phyloP scores from a whole-genome alignment of 2,113 vertebrate genomes.

The Calypte anna region DNA sequence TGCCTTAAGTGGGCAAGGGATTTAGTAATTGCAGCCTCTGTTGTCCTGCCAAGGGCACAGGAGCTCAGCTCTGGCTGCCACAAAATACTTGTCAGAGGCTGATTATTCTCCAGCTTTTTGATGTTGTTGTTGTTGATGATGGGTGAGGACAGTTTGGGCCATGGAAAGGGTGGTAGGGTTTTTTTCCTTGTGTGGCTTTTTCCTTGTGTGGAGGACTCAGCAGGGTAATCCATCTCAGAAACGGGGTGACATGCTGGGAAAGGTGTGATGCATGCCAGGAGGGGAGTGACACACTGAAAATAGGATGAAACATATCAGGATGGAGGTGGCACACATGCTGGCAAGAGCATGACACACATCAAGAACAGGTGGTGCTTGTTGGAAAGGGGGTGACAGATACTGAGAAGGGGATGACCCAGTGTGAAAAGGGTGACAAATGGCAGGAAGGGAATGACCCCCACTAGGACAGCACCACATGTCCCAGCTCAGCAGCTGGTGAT shows the following conservation, averaged over 20 bases:
- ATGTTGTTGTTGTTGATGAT: neutral
- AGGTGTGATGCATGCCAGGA: neutral
- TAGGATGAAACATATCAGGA: neutral
- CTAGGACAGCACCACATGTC: neutral
- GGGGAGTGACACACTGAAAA: neutral
- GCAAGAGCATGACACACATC: neutral
- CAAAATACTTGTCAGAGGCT: neutral
- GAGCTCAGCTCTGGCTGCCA: neutral
- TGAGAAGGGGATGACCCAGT: neutral
- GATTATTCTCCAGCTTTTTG: neutral
- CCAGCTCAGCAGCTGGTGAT: neutral
- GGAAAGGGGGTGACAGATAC: neutral
- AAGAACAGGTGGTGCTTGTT: neutral
- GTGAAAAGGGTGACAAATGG: neutral
- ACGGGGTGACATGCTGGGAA: neutral
- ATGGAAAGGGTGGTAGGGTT: neutral
- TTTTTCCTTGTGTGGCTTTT: neutral
- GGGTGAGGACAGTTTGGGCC: neutral
- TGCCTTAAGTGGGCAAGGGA: conserved; percentile 71
- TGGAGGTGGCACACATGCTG: neutral
- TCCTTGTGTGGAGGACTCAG: neutral
- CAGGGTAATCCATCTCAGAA: neutral
- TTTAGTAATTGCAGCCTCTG: conserved; percentile 5
- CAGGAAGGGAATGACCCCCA: neutral
- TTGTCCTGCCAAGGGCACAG: neutral